Evolutionary conservation across 2,797 vertebrate genomes (phyloP), one percentile per base, ranked within the genome.

Genomic region (Myripristis jacobus): DNA sequence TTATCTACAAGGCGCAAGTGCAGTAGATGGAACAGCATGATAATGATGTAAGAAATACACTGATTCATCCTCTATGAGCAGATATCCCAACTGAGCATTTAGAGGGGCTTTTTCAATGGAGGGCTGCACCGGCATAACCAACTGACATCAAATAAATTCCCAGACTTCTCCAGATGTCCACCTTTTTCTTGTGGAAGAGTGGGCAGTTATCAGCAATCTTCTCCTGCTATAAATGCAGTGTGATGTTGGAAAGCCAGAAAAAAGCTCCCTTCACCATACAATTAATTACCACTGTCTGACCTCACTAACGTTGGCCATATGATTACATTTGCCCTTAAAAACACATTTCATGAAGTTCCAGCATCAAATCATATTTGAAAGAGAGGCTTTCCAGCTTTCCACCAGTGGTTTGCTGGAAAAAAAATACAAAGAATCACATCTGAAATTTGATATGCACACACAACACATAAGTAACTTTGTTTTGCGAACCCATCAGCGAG

Each of bases 21-120:
- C 76, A 67, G 60, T 52, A 59, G 83, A 81, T 61, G 75, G 82
- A 84, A 66, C 66, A 64, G 74, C 52, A 75, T 77, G 70, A 83
- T 87, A 88, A 89, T 88, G 81, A 85, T 81, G 80, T 67, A 44
- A 72, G 75, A 86, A 81, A 85, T 59, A 66, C 1, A 79, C 50
- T 77, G 79, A 81, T 80, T 76, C 75, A 77, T 83, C 61, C 54
- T 69, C 56, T 36, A 25, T 55, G 73, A 70, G 6, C 60, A 76
- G 62, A 15, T 66, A 62, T 60, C 29, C 52, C 31, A 34, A 11
- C 71, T 51, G 59, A 34, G 64, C 31, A 31, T 16, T 19, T 8
- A 31, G 19, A 16, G 60, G 41, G 52, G 50, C 61, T 62, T 53
- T 63, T 66, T 46, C 54, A 62, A 65, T 6, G 2, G n/a, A n/a